phyloP scores from a whole-genome alignment of 2,113 vertebrate species.

The Sander vitreus region DNA sequence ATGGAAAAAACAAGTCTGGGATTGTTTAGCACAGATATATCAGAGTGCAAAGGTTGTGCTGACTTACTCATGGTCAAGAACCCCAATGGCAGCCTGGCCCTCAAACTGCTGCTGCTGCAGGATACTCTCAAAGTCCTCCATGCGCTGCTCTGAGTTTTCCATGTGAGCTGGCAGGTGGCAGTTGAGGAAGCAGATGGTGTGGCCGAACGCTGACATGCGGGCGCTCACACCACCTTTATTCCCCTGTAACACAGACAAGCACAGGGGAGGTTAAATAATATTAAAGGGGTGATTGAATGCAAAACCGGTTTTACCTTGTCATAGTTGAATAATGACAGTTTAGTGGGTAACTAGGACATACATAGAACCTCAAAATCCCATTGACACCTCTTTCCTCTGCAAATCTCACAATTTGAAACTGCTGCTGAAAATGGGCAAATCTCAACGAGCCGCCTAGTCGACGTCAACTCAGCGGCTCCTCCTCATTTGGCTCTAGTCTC shows the following conservation, averaged over 20 bases:
- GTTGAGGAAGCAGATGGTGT: slow-evolving; percentile 98
- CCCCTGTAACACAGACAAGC: slow-evolving; percentile 82
- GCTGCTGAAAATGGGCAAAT: no score
- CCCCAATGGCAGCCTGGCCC: slow-evolving; percentile 88
- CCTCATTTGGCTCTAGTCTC: no score
- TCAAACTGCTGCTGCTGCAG: slow-evolving; percentile 98
- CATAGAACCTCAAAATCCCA: no score
- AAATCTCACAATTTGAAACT: no score
- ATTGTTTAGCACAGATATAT: neutral
- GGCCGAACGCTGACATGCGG: slow-evolving; percentile 91
- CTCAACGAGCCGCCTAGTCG: no score
- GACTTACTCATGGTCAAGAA: slow-evolving; percentile 96
- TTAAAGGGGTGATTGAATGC: no score
- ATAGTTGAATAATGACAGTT: no score
- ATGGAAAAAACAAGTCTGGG: neutral
- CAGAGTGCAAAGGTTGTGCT: neutral
- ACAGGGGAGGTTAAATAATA: slow-evolving; percentile 5
- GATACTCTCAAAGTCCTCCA: slow-evolving; percentile 98
- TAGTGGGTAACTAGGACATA: no score
- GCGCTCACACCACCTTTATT: slow-evolving; percentile 97
- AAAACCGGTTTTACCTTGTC: no score
- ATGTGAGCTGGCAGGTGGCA: slow-evolving; percentile 98
- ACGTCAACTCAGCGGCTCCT: no score
- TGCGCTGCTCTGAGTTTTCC: slow-evolving; percentile 96
- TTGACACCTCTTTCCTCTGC: no score